phyloP scores from a whole-genome alignment of 2,888 invertebrate genomes.

The Arrhopalites spinosus region DNA sequence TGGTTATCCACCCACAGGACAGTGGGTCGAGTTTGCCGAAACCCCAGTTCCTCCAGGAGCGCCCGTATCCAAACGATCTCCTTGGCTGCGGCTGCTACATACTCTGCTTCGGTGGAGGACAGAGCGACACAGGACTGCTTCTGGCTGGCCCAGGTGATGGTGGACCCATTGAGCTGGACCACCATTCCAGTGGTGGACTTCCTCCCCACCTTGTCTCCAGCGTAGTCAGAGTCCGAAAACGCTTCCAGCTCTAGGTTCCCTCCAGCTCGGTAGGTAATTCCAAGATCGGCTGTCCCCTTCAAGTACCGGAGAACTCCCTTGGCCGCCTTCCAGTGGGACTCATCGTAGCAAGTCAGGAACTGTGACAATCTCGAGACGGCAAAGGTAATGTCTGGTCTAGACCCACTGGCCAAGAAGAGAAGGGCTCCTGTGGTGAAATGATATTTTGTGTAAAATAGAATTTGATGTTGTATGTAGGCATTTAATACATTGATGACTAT shows the following conservation, averaged over 20 bases:
- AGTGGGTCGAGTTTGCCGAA: neutral
- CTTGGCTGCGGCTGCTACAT: neutral
- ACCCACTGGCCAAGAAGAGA: constrained; percentile 39
- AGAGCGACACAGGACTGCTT: constrained; percentile 21
- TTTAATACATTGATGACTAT: no score
- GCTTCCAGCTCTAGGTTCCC: constrained; percentile 40
- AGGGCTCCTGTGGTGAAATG: constrained; percentile 44
- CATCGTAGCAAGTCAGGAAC: constrained; percentile 38
- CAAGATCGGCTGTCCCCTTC: constrained; percentile 50
- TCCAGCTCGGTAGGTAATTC: constrained; percentile 46
- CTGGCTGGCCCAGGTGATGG: constrained; percentile 17
- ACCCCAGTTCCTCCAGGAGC: constrained; percentile 10
- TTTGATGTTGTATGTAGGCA: no score
- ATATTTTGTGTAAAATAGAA: no score
- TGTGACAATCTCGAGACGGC: constrained; percentile 44
- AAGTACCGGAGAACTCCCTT: constrained; percentile 57
- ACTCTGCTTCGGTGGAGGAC: constrained; percentile 34
- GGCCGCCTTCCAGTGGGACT: constrained; percentile 54
- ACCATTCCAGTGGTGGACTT: constrained; percentile 52
- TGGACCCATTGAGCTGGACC: constrained; percentile 24
- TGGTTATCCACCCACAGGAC: constrained; percentile 16
- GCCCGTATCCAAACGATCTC: constrained; percentile 2
- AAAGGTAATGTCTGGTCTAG: constrained; percentile 47
- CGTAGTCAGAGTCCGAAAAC: constrained; percentile 57
- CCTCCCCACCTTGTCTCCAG: constrained; percentile 45